Conservation (phyloP, 1,140 invertebrate species). For the Eupristina koningsbergeri region DNA sequence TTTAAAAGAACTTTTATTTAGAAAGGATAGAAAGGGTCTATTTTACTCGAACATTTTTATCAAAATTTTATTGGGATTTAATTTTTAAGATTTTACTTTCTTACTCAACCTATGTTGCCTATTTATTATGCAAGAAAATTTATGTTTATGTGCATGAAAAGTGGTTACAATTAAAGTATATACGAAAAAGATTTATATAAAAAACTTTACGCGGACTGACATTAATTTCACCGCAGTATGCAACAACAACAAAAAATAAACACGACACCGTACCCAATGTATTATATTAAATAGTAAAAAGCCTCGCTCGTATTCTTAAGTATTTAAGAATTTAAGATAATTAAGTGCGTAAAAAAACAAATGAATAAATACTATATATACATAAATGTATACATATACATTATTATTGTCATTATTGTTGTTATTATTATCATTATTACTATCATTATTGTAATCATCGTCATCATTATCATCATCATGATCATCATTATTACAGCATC, state of each 20-base stretch:
- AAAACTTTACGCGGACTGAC: constrained; percentile 13
- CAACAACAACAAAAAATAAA: constrained; percentile 50
- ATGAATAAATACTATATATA: constrained; percentile 57
- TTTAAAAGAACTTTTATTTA: neutral
- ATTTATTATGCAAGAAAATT: neutral
- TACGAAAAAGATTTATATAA: neutral
- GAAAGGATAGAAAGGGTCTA: neutral
- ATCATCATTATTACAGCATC: neutral
- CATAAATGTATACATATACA: constrained; percentile 56
- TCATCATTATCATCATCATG: neutral
- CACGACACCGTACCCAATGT: constrained; percentile 57
- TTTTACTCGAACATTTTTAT: neutral
- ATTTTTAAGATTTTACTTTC: neutral
- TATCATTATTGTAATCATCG: neutral
- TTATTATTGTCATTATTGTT: constrained; percentile 51
- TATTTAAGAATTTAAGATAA: constrained; percentile 65
- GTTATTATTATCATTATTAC: constrained; percentile 47
- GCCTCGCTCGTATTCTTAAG: constrained; percentile 68
- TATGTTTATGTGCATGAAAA: constrained; percentile 2
- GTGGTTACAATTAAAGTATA: neutral
- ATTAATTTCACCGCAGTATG: constrained; percentile 20
- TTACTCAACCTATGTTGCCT: neutral
- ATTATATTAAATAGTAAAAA: constrained; percentile 63
- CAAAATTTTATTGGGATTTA: neutral
- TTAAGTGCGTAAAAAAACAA: constrained; percentile 60